Evolutionary conservation across 2,113 vertebrate species (phyloP), one percentile per base, ranked within the genome.

Genomic region (Chaetorhynchus papuensis): DNA sequence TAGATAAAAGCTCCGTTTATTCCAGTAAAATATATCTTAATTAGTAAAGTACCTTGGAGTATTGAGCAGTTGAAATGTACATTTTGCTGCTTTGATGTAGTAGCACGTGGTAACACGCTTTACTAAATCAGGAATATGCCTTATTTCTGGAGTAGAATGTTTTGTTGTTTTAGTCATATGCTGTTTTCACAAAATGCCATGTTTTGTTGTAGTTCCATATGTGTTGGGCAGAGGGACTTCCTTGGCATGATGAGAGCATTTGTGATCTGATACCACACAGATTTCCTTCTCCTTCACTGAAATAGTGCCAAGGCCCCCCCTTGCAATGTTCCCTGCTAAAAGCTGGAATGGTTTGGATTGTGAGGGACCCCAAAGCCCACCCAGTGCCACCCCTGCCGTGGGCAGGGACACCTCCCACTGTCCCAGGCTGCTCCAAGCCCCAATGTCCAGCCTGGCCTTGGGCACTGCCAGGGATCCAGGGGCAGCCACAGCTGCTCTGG

Each of bases 1-100:
- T 16, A 84, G 72, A 63, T 44, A 69, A 59, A 79, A 95, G 44
- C 60, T 65, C 41, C 53, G 39, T 84, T 94, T 88, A 66, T 82
- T 74, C 70, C 88, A 68, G 80, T 70, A 77, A 95, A 95, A 93
- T 83, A 57, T 22, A 75, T 83, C 87, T 94, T 87, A 95, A 96
- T 93, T 95, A 87, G 37, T 42, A 49, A 90, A 93, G 70, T 80
- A 87, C 79, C 90, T 86, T 54, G 52, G 90, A 93, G 83, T 84
- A 94, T 76, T 93, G 74, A 87, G 70, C 53, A 72, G 57, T 35
- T 79, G 70, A 93, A 90, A 88, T 47, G 68, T 60, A 69, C 22
- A 33, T 96, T 96, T 89, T 83, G 44, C 79, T 91, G 80, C 91
- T 93, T 94, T 95, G 83, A 90, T 74, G 69, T 60, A 52, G 69